phyloP scores from a whole-genome alignment of 2,888 invertebrate genomes.

The Bedellia somnulentella region DNA sequence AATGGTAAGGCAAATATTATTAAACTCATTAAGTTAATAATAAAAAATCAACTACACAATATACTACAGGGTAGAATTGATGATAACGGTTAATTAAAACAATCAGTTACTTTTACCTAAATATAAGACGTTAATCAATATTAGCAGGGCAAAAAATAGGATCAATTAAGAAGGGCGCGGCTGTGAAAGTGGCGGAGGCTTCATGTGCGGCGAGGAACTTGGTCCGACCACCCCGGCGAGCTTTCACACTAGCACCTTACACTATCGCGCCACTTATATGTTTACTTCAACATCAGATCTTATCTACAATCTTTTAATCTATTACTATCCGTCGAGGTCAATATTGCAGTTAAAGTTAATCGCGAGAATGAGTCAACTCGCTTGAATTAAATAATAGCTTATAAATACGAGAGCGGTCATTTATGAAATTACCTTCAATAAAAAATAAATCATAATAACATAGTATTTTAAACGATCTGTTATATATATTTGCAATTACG shows the following conservation, averaged over 20 bases:
- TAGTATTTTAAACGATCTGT: slow-evolving; percentile 29
- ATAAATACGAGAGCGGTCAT: not conserved
- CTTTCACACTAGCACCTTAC: slow-evolving; percentile 1
- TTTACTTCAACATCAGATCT: too few species aligned
- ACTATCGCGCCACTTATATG: not conserved
- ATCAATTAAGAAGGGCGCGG: slow-evolving; percentile 60
- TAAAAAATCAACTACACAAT: too few species aligned
- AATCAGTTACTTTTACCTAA: too few species aligned
- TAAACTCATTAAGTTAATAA: too few species aligned
- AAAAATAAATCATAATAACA: slow-evolving; percentile 45
- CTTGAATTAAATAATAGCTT: not conserved
- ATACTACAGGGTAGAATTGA: too few species aligned
- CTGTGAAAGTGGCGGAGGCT: slow-evolving; percentile 52
- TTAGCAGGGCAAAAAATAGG: too few species aligned
- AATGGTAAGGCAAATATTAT: too few species aligned
- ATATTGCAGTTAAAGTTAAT: slow-evolving; percentile 3
- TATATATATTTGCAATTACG: slow-evolving; percentile 38
- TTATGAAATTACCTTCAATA: slow-evolving; percentile 31
- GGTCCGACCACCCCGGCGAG: not conserved
- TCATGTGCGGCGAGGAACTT: slow-evolving; percentile 15
- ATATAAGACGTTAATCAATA: too few species aligned
- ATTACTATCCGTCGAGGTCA: slow-evolving; percentile 1
- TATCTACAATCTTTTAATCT: slow-evolving; percentile 5
- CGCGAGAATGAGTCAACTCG: slow-evolving; percentile 2
- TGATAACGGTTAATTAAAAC: too few species aligned